A percentile compares a stretch with the other conserved stretches of the same genome.
Evolutionary conservation across 2,888 invertebrate species (phyloP).

Genomic region (Melanostoma scalare): DNA sequence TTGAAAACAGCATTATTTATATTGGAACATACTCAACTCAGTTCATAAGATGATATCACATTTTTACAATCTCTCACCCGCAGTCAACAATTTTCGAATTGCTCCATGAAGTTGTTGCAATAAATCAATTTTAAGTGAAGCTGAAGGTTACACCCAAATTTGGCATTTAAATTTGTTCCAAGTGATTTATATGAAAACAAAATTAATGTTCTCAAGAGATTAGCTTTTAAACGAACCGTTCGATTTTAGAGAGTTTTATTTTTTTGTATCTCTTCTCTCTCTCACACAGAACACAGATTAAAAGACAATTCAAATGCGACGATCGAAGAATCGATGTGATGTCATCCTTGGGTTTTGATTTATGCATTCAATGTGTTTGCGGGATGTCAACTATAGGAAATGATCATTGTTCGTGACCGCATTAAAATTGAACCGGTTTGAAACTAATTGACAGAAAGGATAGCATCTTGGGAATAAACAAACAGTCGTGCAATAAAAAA

Average conservation of each 20-base stretch:
- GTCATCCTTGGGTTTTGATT: conserved; percentile 54
- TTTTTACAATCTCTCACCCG: neutral
- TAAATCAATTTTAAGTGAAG: conserved; percentile 53
- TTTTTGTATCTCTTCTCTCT: neutral
- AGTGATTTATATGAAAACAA: conserved; percentile 59
- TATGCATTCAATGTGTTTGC: conserved; percentile 21
- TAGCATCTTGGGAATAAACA: conserved; percentile 40
- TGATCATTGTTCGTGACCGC: conserved; percentile 40
- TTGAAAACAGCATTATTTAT: no score
- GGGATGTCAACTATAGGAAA: conserved; percentile 34
- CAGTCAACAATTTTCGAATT: neutral
- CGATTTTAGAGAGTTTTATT: conserved; percentile 1
- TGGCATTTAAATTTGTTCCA: conserved; percentile 59
- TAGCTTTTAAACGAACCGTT: conserved; percentile 22
- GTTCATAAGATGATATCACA: conserved; percentile 24
- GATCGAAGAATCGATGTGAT: conserved; percentile 35
- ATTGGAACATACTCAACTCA: no score
- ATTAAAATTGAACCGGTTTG: conserved; percentile 43
- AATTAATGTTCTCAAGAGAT: conserved; percentile 54
- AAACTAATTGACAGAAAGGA: conserved; percentile 12
- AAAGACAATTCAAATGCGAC: conserved; percentile 37
- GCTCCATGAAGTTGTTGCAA: conserved; percentile 18
- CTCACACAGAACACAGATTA: neutral
- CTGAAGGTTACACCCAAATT: conserved; percentile 66
- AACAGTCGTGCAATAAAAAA: conserved; percentile 6